These are phyloP conservation scores for Ptychadena robeensis DNA, from an alignment of 2,797 vertebrate species.

Conservation along the genomic window DNA sequence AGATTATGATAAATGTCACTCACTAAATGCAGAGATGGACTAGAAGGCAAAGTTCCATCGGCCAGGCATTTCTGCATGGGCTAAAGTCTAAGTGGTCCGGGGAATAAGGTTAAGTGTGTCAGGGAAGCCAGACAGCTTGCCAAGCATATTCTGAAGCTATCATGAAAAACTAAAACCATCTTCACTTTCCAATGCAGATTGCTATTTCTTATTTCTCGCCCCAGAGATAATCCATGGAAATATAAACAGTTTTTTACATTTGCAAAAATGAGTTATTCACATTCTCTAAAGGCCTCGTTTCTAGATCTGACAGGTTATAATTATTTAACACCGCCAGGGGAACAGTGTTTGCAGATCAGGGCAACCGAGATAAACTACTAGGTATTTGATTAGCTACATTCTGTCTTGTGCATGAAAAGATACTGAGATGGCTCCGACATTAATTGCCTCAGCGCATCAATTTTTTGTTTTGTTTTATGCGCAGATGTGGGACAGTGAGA, in stretches of 20 bases:
- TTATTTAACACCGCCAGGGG: conserved; percentile 44
- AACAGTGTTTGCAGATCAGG: conserved; percentile 41
- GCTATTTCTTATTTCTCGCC: conserved; percentile 22
- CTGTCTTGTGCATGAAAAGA: conserved; percentile 33
- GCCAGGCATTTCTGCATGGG: conserved; percentile 23
- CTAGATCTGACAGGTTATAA: conserved; percentile 55
- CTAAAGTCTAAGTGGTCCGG: conserved; percentile 30
- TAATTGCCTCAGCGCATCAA: conserved; percentile 49
- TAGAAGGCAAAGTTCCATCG: conserved; percentile 23
- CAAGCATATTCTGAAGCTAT: background rate
- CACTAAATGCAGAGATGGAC: conserved; percentile 20
- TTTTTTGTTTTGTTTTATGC: conserved; percentile 37
- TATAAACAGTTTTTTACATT: conserved; percentile 35
- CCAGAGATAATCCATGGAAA: conserved; percentile 15
- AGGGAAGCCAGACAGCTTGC: background rate
- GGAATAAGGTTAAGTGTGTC: conserved; percentile 41
- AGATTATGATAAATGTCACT: conserved; percentile 46
- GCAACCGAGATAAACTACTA: conserved; percentile 49
- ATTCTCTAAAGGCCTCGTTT: conserved; percentile 47
- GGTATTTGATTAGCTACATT: conserved; percentile 47
- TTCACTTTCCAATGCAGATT: conserved; percentile 16
- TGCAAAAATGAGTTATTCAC: conserved; percentile 37
- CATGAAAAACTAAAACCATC: background rate
- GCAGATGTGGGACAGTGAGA: conserved; percentile 49
- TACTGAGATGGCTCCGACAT: conserved; percentile 20